These are phyloP conservation scores for Hirtodrosophila confusa DNA, from an alignment of 2,888 invertebrate genomes.

Conservation along the genomic window DNA sequence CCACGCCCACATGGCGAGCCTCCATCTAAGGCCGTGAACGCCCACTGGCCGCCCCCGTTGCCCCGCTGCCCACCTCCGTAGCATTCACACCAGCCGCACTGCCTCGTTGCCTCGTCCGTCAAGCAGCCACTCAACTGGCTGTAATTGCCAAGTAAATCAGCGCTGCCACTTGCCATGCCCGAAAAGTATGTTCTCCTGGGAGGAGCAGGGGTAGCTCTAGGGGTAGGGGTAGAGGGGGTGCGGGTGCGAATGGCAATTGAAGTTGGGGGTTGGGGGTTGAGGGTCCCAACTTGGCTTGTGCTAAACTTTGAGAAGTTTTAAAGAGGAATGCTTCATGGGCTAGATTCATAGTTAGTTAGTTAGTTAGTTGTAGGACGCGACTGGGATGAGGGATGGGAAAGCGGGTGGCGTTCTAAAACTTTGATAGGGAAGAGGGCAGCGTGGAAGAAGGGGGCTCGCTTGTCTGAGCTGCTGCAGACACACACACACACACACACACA, in stretches of 20 bases:
- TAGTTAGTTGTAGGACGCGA: conserved; percentile 37
- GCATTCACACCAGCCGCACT: conserved; percentile 7
- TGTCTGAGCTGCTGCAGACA: conserved; percentile 20
- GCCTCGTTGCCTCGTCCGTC: conserved; percentile 46
- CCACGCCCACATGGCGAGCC: conserved; percentile 47
- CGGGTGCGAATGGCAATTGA: conserved; percentile 3
- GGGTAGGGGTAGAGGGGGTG: background rate
- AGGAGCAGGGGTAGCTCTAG: background rate
- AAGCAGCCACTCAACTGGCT: conserved; percentile 66
- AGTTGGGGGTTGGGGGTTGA: background rate
- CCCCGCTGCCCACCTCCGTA: background rate
- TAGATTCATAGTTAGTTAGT: conserved; percentile 76
- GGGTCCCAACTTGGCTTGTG: conserved; percentile 34
- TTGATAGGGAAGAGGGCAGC: conserved; percentile 4
- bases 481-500: background rate
- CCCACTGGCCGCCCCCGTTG: conserved; percentile 3
- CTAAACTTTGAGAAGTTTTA: conserved; percentile 70
- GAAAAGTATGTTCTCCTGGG: conserved; percentile 56
- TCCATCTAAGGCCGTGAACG: conserved; percentile 25
- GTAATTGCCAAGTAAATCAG: conserved; percentile 77
- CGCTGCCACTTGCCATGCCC: conserved; percentile 77
- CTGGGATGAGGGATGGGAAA: conserved; percentile 4
- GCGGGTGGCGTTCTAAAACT: conserved; percentile 12
- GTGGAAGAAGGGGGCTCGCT: background rate
- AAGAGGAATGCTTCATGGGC: conserved; percentile 77